Conservation (phyloP, 37 sponge, comb jelly and placozoan genomes). For the Chondrilla cf. caribensis region DNA sequence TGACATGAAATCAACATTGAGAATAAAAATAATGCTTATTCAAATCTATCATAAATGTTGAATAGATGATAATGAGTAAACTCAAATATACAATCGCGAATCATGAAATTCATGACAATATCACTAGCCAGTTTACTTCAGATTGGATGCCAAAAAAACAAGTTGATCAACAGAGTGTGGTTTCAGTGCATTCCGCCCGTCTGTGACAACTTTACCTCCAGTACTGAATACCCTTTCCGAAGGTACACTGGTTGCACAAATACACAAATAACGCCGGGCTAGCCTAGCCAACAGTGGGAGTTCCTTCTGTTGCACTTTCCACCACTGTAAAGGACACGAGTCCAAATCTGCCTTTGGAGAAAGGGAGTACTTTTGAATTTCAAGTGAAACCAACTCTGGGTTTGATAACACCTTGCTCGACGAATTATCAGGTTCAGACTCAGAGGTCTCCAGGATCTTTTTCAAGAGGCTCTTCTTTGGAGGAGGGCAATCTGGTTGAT, state of each 20-base stretch:
- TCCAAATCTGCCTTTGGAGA: background rate
- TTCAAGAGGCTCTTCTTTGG: background rate
- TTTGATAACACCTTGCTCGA: too few relatives aligned
- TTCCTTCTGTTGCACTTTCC: background rate
- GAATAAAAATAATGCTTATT: too few relatives aligned
- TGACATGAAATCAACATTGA: too few relatives aligned
- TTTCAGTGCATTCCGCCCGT: background rate
- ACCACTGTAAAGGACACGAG: background rate
- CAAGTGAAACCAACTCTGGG: background rate
- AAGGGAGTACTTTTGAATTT: background rate
- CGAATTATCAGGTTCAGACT: background rate
- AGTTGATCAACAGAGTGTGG: background rate
- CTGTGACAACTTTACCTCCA: background rate
- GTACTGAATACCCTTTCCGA: background rate
- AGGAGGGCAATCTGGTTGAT: background rate
- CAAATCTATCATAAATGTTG: too few relatives aligned
- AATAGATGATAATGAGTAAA: too few relatives aligned
- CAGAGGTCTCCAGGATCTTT: background rate
- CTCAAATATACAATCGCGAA: too few relatives aligned
- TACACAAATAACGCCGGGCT: too few relatives aligned
- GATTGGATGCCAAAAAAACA: constrained; percentile 1
- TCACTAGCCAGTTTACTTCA: background rate
- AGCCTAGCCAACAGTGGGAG: background rate
- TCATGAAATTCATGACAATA: too few relatives aligned
- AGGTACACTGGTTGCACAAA: constrained; percentile 14